Evolutionary conservation across 2,888 invertebrate genomes (phyloP).

Genomic region (Drosophila demipolita): DNA sequence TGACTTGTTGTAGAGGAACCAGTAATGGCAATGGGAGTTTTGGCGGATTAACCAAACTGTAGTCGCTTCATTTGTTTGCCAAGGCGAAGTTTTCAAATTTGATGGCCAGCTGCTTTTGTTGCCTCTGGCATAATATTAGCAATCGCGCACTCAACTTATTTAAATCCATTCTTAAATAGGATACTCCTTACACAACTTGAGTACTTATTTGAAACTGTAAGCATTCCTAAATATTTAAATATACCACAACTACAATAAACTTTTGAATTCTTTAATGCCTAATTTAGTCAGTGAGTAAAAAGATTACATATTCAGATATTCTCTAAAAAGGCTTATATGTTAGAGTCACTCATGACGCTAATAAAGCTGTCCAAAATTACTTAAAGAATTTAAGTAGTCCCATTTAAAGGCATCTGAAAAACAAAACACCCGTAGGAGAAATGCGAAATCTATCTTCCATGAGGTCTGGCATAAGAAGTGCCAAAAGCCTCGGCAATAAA

Average conservation of each 20-base stretch:
- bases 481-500: conserved; percentile 56
- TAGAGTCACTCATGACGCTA: background rate
- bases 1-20: background rate
- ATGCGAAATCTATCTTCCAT: conserved; percentile 8
- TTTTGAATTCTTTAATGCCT: background rate
- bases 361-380: conserved; percentile 5
- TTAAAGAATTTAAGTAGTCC: background rate
- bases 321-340: background rate
- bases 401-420: background rate
- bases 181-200: background rate
- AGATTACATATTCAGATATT: background rate
- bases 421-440: conserved; percentile 9
- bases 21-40: background rate
- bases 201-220: background rate
- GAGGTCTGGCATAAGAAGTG: conserved; percentile 47
- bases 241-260: background rate
- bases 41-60: conserved; percentile 25
- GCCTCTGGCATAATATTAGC: background rate
- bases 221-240: background rate
- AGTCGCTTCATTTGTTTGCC: conserved; percentile 64
- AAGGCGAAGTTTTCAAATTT: conserved; percentile 48
- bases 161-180: conserved; percentile 20
- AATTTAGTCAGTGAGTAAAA: background rate
- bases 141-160: conserved; percentile 28
- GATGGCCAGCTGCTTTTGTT: conserved; percentile 28